Evolutionary conservation across 1,140 invertebrate species (phyloP), one percentile per base, ranked within the genome.

Genomic region (Himalopsyche phryganea): DNA sequence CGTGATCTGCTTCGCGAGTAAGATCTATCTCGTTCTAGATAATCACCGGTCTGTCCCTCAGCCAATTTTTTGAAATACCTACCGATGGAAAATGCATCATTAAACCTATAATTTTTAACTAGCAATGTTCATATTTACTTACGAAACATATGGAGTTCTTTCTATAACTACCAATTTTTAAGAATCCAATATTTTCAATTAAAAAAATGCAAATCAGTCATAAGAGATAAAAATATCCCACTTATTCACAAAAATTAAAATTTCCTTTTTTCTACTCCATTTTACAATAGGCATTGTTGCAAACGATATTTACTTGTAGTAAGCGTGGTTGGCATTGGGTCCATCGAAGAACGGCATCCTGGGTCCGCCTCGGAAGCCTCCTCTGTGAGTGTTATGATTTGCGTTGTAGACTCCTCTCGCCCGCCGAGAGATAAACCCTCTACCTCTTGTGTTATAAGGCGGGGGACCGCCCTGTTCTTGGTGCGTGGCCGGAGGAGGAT

Each of bases 41-140:
- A 69, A 61, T 73, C 70, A 38, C 71, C 67, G 55, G 65, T 50
- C 48, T 70, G 66, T 56, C 69, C 49, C 63, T 71, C 66, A 47
- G 71, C 67, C 56, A 79, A 55, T 59, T 75, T 79, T 56, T 78
- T 75, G 61, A 81, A 79, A 64, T 80, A 79, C 63, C 73, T 77
- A 50, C 55, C 66, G 66, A 71, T 71, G 20, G 57, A 49, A 18
- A 6, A 20, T 15, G 13, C 20, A 7, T 18, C 20, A 15, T 35
- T 6, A 35, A 35, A 35, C n/a, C n/a, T n/a, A n/a, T n/a, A n/a
- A n/a, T n/a, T n/a, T n/a, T n/a, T n/a, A n/a, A n/a, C n/a, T n/a
- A n/a, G n/a, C n/a, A n/a, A n/a, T n/a, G n/a, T n/a, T n/a, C n/a
- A n/a, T n/a, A n/a, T n/a, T n/a, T n/a, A n/a, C n/a, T n/a, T n/a